Evolutionary conservation across 2,113 vertebrate genomes (phyloP).

Genomic region (Nycticorax nycticorax): DNA sequence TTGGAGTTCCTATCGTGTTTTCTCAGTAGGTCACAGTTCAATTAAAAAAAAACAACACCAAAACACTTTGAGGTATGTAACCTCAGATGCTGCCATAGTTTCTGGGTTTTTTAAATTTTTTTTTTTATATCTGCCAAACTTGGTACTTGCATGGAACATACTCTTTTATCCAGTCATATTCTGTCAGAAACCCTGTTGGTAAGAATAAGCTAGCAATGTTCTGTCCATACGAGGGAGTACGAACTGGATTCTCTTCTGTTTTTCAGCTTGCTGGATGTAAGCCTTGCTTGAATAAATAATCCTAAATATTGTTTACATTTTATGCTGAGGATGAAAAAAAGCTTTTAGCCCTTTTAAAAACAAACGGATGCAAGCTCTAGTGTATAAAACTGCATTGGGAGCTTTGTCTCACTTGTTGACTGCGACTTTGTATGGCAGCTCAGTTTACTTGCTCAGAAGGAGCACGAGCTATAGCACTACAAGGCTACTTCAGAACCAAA

Average conservation of each 20-base stretch:
- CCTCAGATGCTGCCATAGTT: slow-evolving; percentile 17
- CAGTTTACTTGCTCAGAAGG: neutral
- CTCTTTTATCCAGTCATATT: neutral
- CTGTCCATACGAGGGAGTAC: neutral
- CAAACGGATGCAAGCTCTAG: neutral
- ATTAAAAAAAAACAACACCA: neutral
- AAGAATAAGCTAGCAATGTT: neutral
- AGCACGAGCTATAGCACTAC: neutral
- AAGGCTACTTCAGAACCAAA: slow-evolving; percentile 28
- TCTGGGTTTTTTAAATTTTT: neutral
- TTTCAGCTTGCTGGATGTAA: neutral
- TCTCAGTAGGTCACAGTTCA: neutral
- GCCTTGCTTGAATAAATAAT: slow-evolving; percentile 16
- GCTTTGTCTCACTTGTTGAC: neutral
- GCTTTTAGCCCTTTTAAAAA: neutral
- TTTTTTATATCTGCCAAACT: neutral
- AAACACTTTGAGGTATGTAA: neutral
- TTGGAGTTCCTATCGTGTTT: neutral
- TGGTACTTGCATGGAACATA: neutral
- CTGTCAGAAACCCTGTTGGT: neutral
- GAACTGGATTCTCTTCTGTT: neutral
- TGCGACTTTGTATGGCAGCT: neutral
- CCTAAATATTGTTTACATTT: slow-evolving; percentile 33
- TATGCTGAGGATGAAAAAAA: neutral
- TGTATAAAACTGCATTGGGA: neutral